Evolutionary conservation across 2,888 invertebrate species (phyloP).

Genomic region (Platycheirus rosarum): DNA sequence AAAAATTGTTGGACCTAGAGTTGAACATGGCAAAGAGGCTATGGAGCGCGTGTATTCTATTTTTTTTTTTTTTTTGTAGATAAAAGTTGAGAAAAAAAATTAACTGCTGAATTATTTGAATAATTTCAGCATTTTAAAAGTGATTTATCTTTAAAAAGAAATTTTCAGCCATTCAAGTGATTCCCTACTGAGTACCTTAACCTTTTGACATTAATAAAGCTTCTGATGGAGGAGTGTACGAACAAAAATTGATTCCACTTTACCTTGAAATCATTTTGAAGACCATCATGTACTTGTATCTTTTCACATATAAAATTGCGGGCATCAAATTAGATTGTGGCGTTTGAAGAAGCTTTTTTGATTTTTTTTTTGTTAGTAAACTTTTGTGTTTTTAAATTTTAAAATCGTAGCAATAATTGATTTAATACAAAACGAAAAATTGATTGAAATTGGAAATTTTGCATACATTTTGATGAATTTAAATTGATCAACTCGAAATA

Average conservation of each 20-base stretch:
- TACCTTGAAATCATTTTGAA: slow-evolving; percentile 5
- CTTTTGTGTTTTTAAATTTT: too few species aligned
- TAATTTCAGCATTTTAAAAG: not conserved
- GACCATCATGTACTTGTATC: not conserved
- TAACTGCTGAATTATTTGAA: too few species aligned
- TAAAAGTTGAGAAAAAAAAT: too few species aligned
- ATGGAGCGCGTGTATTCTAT: too few species aligned
- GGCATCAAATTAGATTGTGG: too few species aligned
- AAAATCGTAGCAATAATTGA: not conserved
- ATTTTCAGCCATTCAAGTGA: not conserved
- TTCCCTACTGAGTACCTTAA: not conserved
- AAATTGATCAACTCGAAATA: slow-evolving; percentile 1
- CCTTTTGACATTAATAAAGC: not conserved
- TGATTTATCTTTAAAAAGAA: slow-evolving; percentile 26
- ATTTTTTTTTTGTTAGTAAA: too few species aligned
- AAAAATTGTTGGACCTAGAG: too few species aligned
- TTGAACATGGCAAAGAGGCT: too few species aligned
- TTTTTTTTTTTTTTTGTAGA: too few species aligned
- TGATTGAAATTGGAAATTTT: not conserved
- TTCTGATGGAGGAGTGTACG: not conserved
- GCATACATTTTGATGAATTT: not conserved
- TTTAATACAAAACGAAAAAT: too few species aligned
- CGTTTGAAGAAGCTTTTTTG: too few species aligned
- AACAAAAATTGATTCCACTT: not conserved
- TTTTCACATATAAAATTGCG: too few species aligned